Base-by-base conservation (phyloP, 2,888 invertebrate genomes). In the Seira ritae region DNA sequence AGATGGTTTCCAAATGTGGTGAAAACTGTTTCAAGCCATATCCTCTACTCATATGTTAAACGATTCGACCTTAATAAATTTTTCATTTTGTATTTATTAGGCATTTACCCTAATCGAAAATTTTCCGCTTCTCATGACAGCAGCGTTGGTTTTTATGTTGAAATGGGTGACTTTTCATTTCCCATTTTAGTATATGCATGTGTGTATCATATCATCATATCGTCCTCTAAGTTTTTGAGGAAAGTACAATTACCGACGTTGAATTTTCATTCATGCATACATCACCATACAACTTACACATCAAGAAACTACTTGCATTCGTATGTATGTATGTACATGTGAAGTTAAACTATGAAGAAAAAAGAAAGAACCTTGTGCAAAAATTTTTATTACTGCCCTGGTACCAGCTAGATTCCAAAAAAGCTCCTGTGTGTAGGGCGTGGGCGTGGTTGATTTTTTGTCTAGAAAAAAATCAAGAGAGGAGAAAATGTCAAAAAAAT, bases 401-500 rank as follows among this genome's bases (percentile, higher is more conserved):
- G 50, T n/a, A 12, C 17, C 50, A 50, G 50, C 15, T 50, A 8
- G n/a, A n/a, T n/a, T n/a, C n/a, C n/a, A 42, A 42, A 42, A 42
- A 42, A 4, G 22, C 23, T 75, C 50, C 50, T n/a, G n/a, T n/a
- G n/a, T 37, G 55, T 37, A 77, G 69, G 67, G 46, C 46, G 71
- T 78, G 71, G 78, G 78, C 71, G 78, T 70, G 78, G 78, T 65
- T 22, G 42, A 17, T 10, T 71, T 10, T 71, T 65, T 42, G 71
- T 78, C 70, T 70, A 66, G 69, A 69, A 50, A n/a, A n/a, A n/a
- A 76, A 78, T 78, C 70, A 78, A 50, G 50, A 50, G 78, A 65
- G 42, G 69, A 70, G 69, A 60, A 77, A 77, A 77, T 77, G 77
- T 77, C 77, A 78, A 78, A 77, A n/a, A 50, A 78, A 66, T 50